Evolutionary conservation across 2,888 invertebrate species (phyloP), one percentile per base, ranked within the genome.

Genomic region (Dioctria rufipes): DNA sequence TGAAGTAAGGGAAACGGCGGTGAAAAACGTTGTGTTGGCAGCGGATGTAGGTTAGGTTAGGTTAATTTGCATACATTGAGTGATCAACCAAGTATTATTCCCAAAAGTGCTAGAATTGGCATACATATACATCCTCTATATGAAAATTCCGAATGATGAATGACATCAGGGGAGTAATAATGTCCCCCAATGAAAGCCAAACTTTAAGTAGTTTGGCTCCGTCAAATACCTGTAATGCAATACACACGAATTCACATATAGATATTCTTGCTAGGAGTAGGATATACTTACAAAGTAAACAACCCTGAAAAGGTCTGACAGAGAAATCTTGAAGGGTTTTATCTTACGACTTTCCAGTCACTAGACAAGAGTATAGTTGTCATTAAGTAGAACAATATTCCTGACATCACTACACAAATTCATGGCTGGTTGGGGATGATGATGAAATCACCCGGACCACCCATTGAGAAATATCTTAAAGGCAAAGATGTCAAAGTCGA

Each of bases 371-470:
- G n/a, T 11, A 60, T 60, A 9, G 60, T 60, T 6, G 13, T 60
- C 60, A 13, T 60, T 60, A 60, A 13, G 65, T 65, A 39, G 37
- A 65, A 39, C 37, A 65, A 6, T 40, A 65, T 40, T 40, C 65
- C 40, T 65, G 65, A 65, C 65, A 65, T 40, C 65, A 65, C 40
- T 13, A 65, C 39, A 65, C 65, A 65, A 65, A 39, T 66, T 66
- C 46, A 43, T 2, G 43, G 11, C 66, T 25, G 0, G 13, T 66
- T 13, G 43, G 11, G 8, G 4, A 4, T 13, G n/a, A 42, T 13
- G 9, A 5, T n/a, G n/a, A 25, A 13, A 5, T 9, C 66, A 39
- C 65, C n/a, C 66, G 13, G 66, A 4, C 61, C 66, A n/a, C 42
- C 4, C 3, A 43, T 43, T 37, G 11, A 61, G 25, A 4, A 61